phyloP scores from a whole-genome alignment of 1,140 invertebrate genomes.

The Zaprionus nigranus region DNA sequence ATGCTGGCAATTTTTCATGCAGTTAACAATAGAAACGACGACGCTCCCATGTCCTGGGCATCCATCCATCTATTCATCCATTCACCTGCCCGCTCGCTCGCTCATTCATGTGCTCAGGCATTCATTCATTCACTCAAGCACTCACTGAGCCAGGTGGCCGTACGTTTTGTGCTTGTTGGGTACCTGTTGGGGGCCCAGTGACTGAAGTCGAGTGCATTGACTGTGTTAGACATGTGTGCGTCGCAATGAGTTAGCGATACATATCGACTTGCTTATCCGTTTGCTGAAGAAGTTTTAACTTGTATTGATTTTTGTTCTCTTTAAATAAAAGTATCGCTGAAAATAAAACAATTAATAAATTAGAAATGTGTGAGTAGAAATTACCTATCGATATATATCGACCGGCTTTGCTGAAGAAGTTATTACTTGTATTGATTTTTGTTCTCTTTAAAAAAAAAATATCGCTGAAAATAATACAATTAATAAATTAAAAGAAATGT shows the following conservation, averaged over 20 bases:
- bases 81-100: conserved; percentile 1
- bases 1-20: conserved; percentile 76
- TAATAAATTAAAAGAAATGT: too few relatives aligned
- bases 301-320: too few relatives aligned
- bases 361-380: not conserved
- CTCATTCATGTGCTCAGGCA: conserved; percentile 6
- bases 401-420: not conserved
- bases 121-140: conserved; percentile 25
- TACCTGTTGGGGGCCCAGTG: conserved; percentile 14
- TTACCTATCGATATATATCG: not conserved
- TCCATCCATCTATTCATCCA: conserved; percentile 32
- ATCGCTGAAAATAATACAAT: too few relatives aligned
- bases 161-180: conserved; percentile 35
- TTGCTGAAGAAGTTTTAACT: too few relatives aligned
- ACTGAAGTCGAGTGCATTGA: not conserved
- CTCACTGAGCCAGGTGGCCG: conserved; percentile 16
- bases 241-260: not conserved
- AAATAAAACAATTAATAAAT: not conserved
- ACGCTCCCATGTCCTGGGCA: conserved; percentile 29
- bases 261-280: not conserved
- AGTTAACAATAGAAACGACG: conserved; percentile 71
- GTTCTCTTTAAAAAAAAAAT: too few relatives aligned
- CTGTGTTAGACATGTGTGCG: not conserved
- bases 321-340: too few relatives aligned
- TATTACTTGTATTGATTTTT: too few relatives aligned